Evolutionary conservation across 2,113 vertebrate genomes (phyloP).

Genomic region (Cinclus mexicanus): DNA sequence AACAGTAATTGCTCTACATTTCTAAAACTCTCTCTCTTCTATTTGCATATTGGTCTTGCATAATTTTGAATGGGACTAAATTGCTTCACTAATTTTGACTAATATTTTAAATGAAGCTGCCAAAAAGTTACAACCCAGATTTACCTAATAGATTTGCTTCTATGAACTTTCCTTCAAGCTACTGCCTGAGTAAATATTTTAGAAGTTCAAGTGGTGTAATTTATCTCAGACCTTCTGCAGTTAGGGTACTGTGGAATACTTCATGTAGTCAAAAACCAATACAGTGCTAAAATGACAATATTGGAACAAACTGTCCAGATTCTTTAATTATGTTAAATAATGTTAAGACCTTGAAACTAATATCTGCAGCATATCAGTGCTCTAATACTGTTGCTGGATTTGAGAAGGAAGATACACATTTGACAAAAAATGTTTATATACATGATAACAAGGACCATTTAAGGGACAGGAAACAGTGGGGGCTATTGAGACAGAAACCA

Average conservation of each 20-base stretch:
- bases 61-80: constrained; percentile 7
- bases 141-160: neutral
- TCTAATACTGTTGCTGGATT: neutral
- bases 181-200: neutral
- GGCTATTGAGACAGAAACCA: neutral
- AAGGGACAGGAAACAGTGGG: neutral
- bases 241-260: neutral
- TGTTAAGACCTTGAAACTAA: neutral
- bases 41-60: constrained; percentile 21
- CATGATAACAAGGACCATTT: neutral
- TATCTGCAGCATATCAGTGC: neutral
- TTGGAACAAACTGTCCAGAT: neutral
- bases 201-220: neutral
- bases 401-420: neutral
- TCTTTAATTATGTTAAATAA: neutral
- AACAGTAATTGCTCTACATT: neutral
- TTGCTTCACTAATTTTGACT: constrained; percentile 33
- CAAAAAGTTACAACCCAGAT: neutral
- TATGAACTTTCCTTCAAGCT: constrained; percentile 5
- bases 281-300: neutral
- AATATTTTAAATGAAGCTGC: constrained; percentile 26
- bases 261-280: neutral
- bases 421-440: neutral
- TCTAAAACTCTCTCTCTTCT: neutral
- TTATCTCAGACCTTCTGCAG: neutral